These are phyloP conservation scores for Callionymus lyra DNA, from an alignment of 2,113 vertebrate species.

Conservation along the genomic window DNA sequence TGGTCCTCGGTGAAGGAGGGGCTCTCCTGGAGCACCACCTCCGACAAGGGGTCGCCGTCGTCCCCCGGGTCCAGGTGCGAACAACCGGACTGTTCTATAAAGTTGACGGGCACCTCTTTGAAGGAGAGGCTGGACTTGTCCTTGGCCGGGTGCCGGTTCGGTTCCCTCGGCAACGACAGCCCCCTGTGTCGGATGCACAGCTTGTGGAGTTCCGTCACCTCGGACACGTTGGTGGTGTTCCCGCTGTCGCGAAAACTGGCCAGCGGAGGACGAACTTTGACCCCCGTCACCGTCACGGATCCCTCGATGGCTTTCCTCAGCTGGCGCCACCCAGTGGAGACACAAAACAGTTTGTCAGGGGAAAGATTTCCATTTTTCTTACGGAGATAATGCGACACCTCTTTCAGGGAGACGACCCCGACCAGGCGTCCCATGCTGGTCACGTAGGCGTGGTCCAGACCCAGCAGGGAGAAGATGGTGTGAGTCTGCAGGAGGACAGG, in stretches of 20 bases:
- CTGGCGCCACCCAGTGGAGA: conserved; percentile 46
- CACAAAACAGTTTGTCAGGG: neutral
- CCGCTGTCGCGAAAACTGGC: conserved; percentile 94
- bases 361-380: neutral
- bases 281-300: conserved; percentile 86
- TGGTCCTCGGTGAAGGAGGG: conserved; percentile 58
- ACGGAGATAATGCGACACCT: conserved; percentile 66
- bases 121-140: conserved; percentile 49
- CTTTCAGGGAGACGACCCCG: conserved; percentile 90
- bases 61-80: conserved; percentile 51
- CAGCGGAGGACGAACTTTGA: conserved; percentile 88
- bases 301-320: conserved; percentile 95
- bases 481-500: conserved; percentile 75
- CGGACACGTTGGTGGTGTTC: conserved; percentile 77
- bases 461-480: conserved; percentile 93
- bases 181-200: conserved; percentile 86
- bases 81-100: conserved; percentile 52
- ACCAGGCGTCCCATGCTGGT: conserved; percentile 94
- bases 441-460: conserved; percentile 92
- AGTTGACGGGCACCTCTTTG: conserved; percentile 69
- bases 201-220: conserved; percentile 86
- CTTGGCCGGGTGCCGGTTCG: conserved; percentile 65
- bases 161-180: conserved; percentile 80
- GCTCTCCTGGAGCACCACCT: conserved; percentile 55
- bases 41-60: conserved; percentile 35